Evolutionary conservation across 1,140 invertebrate species (phyloP), one percentile per base, ranked within the genome.

Genomic region (Zaprionus nigranus): DNA sequence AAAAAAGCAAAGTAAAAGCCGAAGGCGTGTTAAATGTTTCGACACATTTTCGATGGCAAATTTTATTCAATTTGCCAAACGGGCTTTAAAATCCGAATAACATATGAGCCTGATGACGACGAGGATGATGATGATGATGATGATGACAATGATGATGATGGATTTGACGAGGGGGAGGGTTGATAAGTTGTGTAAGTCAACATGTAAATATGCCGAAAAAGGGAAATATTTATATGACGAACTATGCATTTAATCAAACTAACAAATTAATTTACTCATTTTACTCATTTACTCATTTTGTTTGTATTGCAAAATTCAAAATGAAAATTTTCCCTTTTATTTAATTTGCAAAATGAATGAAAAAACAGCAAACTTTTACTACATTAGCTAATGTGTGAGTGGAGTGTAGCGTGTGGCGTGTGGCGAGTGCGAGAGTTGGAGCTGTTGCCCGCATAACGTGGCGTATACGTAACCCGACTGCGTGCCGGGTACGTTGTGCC

Each of bases 311-410:
- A 20, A 17, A 40, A n/a, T 40, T 9, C 9, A 34, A 40, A 49
- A 49, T 20, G 43, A 20, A 12, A 20, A 46, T 15, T 46, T 46
- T 15, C n/a, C 15, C 40, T 51, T 22, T 22, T 51, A 13, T 51
- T 51, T 51, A 22, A 51, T 3, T 51, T 51, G 9, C 20, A 20
- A n/a, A 13, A 5, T 15, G 26, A 46, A 17, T 17, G 9, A 17
- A 9, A 6, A 40, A n/a, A 2, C 15, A 59, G 61, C 38, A 63
- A 62, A 15, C 30, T 59, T 53, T 73, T 68, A 57, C 63, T 62
- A 58, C 85, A 88, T 88, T 88, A 88, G 85, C 84, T 88, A 88
- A 88, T 88, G 53, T 72, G 46, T 5, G 38, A 40, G 38, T n/a
- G 12, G 38, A 13, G 15, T 15, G 38, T 6, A 1, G 13, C 12